These are phyloP conservation scores for Psix sp. DNA, from an alignment of 1,140 invertebrate species.

Conservation along the genomic window DNA sequence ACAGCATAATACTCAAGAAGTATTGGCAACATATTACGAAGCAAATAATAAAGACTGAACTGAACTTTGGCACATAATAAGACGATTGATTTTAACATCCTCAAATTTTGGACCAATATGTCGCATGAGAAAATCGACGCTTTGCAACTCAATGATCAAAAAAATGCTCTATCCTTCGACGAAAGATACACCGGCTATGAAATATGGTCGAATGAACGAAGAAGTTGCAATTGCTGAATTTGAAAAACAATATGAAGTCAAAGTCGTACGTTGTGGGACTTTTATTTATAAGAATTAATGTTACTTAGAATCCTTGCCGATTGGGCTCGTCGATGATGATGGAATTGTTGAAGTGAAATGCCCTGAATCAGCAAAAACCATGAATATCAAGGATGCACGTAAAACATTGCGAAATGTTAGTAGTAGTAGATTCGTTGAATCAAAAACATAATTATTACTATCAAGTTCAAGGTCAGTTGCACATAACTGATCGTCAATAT, in stretches of 20 bases:
- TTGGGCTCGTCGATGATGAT: conserved; percentile 68
- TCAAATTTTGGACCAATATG: conserved; percentile 68
- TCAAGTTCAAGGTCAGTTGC: conserved; percentile 63
- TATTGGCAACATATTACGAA: no score
- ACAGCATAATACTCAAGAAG: no score
- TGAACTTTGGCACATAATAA: conserved; percentile 60
- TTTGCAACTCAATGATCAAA: conserved; percentile 4
- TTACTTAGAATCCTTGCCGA: conserved; percentile 68
- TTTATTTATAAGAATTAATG: conserved; percentile 66
- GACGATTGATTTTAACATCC: conserved; percentile 63
- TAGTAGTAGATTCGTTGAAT: conserved; percentile 40
- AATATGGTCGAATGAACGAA: conserved; percentile 64
- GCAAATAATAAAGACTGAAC: no score
- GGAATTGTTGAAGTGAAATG: conserved; percentile 69
- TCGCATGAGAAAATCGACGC: conserved; percentile 47
- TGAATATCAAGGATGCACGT: conserved; percentile 15
- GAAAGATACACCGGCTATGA: conserved; percentile 28
- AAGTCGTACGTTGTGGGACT: conserved; percentile 67
- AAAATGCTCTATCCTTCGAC: conserved; percentile 58
- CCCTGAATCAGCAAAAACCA: conserved; percentile 40
- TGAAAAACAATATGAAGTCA: conserved; percentile 32
- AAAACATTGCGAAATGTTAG: conserved; percentile 9
- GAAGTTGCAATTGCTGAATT: conserved; percentile 33
- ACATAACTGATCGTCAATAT: conserved; percentile 44
- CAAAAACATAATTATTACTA: conserved; percentile 55